Evolutionary conservation across 2,797 vertebrate species (phyloP), one percentile per base, ranked within the genome.

Genomic region (Ciconia nigra): DNA sequence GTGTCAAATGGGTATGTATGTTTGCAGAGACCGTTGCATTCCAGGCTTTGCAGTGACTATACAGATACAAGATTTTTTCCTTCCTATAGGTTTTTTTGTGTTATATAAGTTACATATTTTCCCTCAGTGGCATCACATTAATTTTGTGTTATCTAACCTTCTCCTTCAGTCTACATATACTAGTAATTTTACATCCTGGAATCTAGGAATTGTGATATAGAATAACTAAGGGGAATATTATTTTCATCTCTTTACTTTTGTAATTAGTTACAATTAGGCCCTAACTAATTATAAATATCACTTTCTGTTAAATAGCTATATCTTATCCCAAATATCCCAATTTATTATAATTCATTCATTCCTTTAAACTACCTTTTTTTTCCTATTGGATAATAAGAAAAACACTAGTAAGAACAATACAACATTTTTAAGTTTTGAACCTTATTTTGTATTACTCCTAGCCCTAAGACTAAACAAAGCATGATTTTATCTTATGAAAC

Each of bases 1-100:
- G 7, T 98, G 98, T n/a, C 99, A 99, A 94, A 98, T 99, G 82
- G 99, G 99, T 99, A 98, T 81, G 98, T 92, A 62, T 3, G 3
- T 58, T 54, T 83, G 58, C 52, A 66, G 15, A 90, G 4, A 35
- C 8, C 67, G 13, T 71, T 65, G 13, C 7, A 21, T 84, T 79
- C 46, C 22, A 44, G 33, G 46, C 14, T 83, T 73, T 67, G 18
- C 14, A 79, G 51, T 39, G 6, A 33, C 25, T 63, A 8, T 41
- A 47, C 8, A 41, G 33, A 63, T 42, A 20, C 2, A 57, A 49
- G 14, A 57, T 17, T 31, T 86, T 78, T 88, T 37, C 3, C 26
- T 84, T 85, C 28, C 26, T 25, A 1, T 18, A 25, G 7, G 33
- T 16, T 20, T 71, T 65, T 88, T 58, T 69, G 4, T 46, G 13